These are phyloP conservation scores for Myotis daubentonii DNA, from an alignment of 2,797 vertebrate genomes.

Conservation along the genomic window DNA sequence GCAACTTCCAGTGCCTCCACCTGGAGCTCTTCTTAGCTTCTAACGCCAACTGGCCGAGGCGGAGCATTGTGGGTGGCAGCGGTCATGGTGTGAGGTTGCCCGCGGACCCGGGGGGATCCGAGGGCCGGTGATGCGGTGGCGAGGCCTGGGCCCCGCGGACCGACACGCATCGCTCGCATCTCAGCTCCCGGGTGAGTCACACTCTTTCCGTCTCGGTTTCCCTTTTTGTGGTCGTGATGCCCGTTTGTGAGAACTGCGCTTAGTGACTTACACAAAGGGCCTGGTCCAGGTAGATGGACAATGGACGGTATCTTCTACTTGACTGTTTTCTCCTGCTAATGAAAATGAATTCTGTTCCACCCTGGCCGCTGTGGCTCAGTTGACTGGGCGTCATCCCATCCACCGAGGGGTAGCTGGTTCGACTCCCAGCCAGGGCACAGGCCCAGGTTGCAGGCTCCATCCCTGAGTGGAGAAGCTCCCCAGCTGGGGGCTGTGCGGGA, in stretches of 20 bases:
- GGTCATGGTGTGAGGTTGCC: not conserved
- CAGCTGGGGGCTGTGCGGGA: not conserved
- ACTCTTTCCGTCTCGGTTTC: not conserved
- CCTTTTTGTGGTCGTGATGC: not conserved
- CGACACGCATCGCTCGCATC: not conserved
- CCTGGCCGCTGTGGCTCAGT: not conserved
- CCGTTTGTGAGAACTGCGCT: not conserved
- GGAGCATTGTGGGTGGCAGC: rapidly evolving
- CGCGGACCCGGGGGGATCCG: rapidly evolving
- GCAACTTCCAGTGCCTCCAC: not conserved
- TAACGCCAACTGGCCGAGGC: not conserved
- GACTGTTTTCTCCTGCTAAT: rapidly evolving
- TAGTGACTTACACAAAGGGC: not conserved
- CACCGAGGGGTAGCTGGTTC: not conserved
- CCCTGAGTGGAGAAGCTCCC: no score
- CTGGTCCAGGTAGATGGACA: not conserved
- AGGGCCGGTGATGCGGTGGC: not conserved
- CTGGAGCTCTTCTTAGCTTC: not conserved
- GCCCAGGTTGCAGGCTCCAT: not conserved
- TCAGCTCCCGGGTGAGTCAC: not conserved
- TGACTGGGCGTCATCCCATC: no score
- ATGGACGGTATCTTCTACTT: not conserved
- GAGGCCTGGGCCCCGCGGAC: not conserved
- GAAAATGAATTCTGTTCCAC: not conserved
- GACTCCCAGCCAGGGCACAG: not conserved